These are phyloP conservation scores for Drosophila sturtevanti DNA, from an alignment of 1,140 invertebrate genomes.

Conservation along the genomic window DNA sequence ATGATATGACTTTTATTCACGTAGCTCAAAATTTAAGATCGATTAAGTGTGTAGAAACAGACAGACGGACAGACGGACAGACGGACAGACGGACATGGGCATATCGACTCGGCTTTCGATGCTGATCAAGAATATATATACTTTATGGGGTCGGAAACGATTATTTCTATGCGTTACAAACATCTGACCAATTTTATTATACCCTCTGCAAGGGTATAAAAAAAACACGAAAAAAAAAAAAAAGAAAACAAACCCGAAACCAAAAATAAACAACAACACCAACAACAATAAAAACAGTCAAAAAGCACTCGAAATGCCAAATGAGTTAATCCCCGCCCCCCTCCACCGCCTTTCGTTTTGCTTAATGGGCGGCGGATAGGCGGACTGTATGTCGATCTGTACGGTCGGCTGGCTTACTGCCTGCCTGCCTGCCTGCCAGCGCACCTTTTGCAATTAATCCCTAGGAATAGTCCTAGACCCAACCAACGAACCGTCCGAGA, in stretches of 20 bases:
- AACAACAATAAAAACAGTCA: slow-evolving; percentile 79
- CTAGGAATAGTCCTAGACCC: slow-evolving; percentile 17
- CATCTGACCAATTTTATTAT: too few species aligned
- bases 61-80: too few species aligned
- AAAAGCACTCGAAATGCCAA: slow-evolving; percentile 80
- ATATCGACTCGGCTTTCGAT: too few species aligned
- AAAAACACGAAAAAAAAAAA: too few species aligned
- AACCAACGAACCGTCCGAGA: not conserved
- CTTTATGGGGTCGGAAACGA: too few species aligned
- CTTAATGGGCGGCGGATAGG: slow-evolving; percentile 35
- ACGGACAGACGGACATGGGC: too few species aligned
- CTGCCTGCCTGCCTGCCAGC: slow-evolving; percentile 14
- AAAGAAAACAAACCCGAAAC: slow-evolving; percentile 33
- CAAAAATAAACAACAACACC: slow-evolving; percentile 37
- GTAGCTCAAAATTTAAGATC: too few species aligned
- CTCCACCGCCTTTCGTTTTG: slow-evolving; percentile 41
- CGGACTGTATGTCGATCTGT: not conserved
- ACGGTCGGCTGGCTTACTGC: not conserved
- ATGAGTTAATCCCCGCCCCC: slow-evolving; percentile 61
- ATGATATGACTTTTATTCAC: too few species aligned
- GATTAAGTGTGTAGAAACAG: too few species aligned
- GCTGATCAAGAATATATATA: too few species aligned
- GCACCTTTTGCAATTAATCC: slow-evolving; percentile 62
- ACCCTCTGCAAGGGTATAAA: too few species aligned
- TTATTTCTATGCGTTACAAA: too few species aligned